Conservation (phyloP, 2,797 vertebrate genomes). For the Pelobates cultripes region DNA sequence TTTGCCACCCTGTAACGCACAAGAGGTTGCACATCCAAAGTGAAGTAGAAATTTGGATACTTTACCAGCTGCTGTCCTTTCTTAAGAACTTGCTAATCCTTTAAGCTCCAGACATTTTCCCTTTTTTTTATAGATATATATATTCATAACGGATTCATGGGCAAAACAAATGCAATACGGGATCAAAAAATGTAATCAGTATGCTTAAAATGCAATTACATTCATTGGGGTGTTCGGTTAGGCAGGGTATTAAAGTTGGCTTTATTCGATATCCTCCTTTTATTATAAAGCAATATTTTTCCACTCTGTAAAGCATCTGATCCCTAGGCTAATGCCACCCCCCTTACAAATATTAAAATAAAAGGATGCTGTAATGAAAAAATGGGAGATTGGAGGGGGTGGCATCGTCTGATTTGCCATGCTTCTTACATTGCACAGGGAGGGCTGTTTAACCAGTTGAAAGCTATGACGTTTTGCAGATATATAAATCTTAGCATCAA, state of each 20-base stretch:
- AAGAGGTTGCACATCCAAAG: slow-evolving; percentile 64
- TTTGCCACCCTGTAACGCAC: slow-evolving; percentile 11
- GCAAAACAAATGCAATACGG: slow-evolving; percentile 89
- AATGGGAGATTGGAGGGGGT: slow-evolving; percentile 19
- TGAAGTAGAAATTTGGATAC: slow-evolving; percentile 71
- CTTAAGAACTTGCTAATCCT: slow-evolving; percentile 86
- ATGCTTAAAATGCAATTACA: slow-evolving; percentile 90
- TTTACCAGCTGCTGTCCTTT: slow-evolving; percentile 83
- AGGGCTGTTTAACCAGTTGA: neutral
- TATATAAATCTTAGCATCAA: neutral
- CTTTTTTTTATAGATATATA: slow-evolving; percentile 33
- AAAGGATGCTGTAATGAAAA: slow-evolving; percentile 62
- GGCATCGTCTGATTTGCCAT: slow-evolving; percentile 11
- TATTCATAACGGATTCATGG: slow-evolving; percentile 76
- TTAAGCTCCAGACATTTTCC: slow-evolving; percentile 87
- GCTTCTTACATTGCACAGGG: slow-evolving; percentile 24
- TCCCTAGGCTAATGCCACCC: slow-evolving; percentile 72
- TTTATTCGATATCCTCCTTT: slow-evolving; percentile 81
- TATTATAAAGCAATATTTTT: slow-evolving; percentile 80
- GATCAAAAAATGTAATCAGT: slow-evolving; percentile 92
- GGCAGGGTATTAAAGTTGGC: slow-evolving; percentile 77
- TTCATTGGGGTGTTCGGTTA: slow-evolving; percentile 78
- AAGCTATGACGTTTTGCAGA: neutral
- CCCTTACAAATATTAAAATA: slow-evolving; percentile 65
- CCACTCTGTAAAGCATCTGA: slow-evolving; percentile 77